Percentiles rank a stretch among this genome's conserved stretches.
Evolutionary conservation across 2,797 vertebrate species (phyloP).

Genomic region (Girardinus metallicus): DNA sequence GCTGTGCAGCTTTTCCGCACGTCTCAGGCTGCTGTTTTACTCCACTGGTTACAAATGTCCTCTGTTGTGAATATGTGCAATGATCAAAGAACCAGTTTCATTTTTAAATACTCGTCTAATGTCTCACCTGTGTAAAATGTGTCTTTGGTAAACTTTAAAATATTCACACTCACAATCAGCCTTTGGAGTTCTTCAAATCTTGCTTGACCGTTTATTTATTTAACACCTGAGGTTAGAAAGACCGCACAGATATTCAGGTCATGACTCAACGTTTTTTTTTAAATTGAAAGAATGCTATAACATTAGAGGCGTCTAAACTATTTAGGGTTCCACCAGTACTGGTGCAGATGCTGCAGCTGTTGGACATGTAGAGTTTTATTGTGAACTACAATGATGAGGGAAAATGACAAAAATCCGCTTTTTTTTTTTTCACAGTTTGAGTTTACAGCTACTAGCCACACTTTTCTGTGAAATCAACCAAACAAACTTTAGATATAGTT

Average conservation of each 20-base stretch:
- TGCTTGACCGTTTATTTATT: neutral
- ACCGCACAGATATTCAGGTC: neutral
- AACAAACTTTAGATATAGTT: neutral
- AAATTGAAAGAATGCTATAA: neutral
- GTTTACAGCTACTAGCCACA: neutral
- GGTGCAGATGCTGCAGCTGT: neutral
- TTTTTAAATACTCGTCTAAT: neutral
- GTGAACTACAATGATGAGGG: neutral
- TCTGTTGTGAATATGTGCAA: neutral
- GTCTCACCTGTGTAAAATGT: neutral
- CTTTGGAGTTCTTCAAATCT: neutral
- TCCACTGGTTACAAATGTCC: neutral
- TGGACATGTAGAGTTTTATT: neutral
- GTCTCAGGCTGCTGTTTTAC: constrained; percentile 2
- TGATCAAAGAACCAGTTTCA: neutral
- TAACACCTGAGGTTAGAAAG: neutral
- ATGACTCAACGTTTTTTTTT: neutral
- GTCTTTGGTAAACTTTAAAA: neutral
- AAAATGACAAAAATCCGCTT: neutral
- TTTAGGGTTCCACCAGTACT: too few species aligned
- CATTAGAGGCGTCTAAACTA: neutral
- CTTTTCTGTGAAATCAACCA: neutral
- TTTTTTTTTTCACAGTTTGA: neutral
- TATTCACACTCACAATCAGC: neutral
- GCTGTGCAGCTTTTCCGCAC: constrained; percentile 22